Percentiles rank a stretch among this genome's conserved stretches.
phyloP scores from a whole-genome alignment of 37 sponge, comb jelly and placozoan genomes.

The Geodia barretti region DNA sequence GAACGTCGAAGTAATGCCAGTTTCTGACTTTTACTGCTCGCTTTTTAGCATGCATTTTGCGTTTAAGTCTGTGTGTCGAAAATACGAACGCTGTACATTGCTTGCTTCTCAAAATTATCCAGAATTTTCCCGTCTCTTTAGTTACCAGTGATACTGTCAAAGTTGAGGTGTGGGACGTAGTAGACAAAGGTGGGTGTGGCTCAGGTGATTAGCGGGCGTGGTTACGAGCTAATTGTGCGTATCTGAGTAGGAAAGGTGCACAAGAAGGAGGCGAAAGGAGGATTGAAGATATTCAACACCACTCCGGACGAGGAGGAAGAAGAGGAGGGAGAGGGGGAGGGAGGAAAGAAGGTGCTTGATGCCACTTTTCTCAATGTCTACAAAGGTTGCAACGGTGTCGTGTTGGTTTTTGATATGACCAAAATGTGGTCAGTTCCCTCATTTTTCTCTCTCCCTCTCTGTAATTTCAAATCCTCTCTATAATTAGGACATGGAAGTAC shows the following conservation, averaged over 20 bases:
- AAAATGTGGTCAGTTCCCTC: constrained; percentile 84
- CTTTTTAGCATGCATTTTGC: not conserved
- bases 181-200: constrained; percentile 79
- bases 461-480: too few relatives aligned
- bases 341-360: constrained; percentile 50
- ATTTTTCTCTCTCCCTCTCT: not conserved
- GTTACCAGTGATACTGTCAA: constrained; percentile 93
- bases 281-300: constrained; percentile 45
- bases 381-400: constrained; percentile 86
- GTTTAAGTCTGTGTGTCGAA: not conserved
- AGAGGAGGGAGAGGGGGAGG: not conserved
- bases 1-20: too few relatives aligned
- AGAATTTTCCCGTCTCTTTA: not conserved
- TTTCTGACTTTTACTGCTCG: too few relatives aligned
- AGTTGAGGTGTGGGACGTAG: constrained; percentile 97
- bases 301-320: constrained; percentile 12
- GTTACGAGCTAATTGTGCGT: not conserved
- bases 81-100: not conserved
- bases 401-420: constrained; percentile 86
- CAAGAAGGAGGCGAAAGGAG: constrained; percentile 17
- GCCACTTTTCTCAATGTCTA: constrained; percentile 93
- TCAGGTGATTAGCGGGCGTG: not conserved
- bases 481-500: constrained; percentile 96
- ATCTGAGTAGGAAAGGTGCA: constrained; percentile 7
- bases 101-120: not conserved